These are phyloP conservation scores for Cherax destructor DNA, from an alignment of 1,140 invertebrate genomes.

Conservation along the genomic window DNA sequence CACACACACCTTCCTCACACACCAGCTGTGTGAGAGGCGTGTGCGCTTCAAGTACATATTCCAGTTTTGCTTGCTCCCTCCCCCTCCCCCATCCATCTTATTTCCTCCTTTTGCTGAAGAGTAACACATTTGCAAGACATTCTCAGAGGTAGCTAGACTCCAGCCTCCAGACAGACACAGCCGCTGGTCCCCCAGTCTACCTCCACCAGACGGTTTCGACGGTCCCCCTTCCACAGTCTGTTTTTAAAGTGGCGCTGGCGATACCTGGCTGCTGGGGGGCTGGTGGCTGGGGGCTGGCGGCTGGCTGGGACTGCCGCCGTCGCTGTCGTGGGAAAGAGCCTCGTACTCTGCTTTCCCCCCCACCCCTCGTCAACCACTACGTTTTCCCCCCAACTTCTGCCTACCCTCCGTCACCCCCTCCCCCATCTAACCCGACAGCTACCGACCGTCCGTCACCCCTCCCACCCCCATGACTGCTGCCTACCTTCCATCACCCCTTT, in stretches of 20 bases:
- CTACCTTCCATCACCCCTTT: too few species aligned
- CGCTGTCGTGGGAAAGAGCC: not conserved
- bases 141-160: not conserved
- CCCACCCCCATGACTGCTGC: too few species aligned
- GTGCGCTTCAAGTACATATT: too few species aligned
- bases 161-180: not conserved
- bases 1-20: too few species aligned
- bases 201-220: slow-evolving; percentile 11
- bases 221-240: slow-evolving; percentile 27
- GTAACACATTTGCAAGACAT: not conserved
- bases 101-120: too few species aligned
- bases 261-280: slow-evolving; percentile 25
- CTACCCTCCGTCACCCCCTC: not conserved
- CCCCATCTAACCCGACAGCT: too few species aligned
- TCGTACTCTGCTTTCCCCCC: not conserved
- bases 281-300: too few species aligned
- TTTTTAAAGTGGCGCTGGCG: slow-evolving; percentile 44
- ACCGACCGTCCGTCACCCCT: too few species aligned
- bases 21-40: too few species aligned
- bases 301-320: slow-evolving; percentile 6
- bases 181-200: slow-evolving; percentile 6
- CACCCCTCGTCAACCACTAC: not conserved
- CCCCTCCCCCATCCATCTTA: too few species aligned
- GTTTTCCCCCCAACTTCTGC: not conserved
- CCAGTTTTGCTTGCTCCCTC: too few species aligned